A percentile compares a stretch with the other conserved stretches of the same genome.
Conservation (phyloP, 1,140 invertebrate species). For the Hypothenemus hampei region DNA sequence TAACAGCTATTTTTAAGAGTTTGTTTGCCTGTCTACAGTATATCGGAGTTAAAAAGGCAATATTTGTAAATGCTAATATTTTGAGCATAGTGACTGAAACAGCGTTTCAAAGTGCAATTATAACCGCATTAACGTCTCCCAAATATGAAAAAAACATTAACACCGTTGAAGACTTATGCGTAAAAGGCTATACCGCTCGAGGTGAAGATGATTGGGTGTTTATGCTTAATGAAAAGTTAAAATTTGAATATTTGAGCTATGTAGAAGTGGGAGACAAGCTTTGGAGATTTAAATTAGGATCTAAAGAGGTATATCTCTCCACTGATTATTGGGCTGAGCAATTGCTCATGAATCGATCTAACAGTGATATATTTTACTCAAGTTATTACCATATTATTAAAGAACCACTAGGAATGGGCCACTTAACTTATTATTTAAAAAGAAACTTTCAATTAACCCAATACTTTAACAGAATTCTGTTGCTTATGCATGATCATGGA, state of each 20-base stretch:
- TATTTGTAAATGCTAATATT: slow-evolving; percentile 5
- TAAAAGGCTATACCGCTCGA: background rate
- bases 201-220: slow-evolving; percentile 11
- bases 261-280: background rate
- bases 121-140: slow-evolving; percentile 12
- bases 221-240: background rate
- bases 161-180: slow-evolving; percentile 5
- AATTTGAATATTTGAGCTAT: background rate
- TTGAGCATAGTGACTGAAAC: slow-evolving; percentile 1
- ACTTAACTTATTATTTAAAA: background rate
- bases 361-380: background rate
- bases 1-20: slow-evolving; percentile 1
- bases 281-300: background rate
- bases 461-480: background rate
- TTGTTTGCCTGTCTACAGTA: background rate
- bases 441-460: slow-evolving; percentile 11
- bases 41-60: background rate
- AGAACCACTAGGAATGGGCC: slow-evolving; percentile 11
- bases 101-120: slow-evolving; percentile 12
- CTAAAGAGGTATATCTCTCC: background rate
- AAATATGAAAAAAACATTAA: slow-evolving; percentile 13
- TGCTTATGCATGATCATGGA: slow-evolving; percentile 10
- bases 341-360: background rate
- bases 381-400: slow-evolving; percentile 8
- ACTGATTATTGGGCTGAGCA: background rate